These are phyloP conservation scores for Sphyrna mokarran DNA, from an alignment of 2,113 vertebrate genomes.

Conservation along the genomic window DNA sequence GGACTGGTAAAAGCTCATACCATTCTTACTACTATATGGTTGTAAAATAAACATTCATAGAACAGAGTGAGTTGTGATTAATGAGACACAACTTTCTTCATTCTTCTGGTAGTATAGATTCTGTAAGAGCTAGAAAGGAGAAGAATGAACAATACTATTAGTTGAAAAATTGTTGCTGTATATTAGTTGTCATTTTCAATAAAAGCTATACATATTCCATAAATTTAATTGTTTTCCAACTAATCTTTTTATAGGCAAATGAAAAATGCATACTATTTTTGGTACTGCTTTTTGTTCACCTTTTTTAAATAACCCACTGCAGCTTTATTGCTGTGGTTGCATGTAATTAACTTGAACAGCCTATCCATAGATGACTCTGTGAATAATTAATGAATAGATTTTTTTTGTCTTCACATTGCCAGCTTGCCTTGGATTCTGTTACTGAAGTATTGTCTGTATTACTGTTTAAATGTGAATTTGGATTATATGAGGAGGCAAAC, in stretches of 20 bases:
- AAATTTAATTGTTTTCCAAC: neutral
- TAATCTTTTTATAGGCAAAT: neutral
- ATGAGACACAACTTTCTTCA: neutral
- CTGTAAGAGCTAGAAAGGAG: neutral
- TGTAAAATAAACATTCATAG: neutral
- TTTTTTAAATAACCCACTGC: constrained; percentile 27
- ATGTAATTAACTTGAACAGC: constrained; percentile 13
- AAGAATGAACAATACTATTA: neutral
- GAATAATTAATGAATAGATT: constrained; percentile 32
- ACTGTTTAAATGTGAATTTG: neutral
- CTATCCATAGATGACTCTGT: neutral
- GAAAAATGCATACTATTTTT: neutral
- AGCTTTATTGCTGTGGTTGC: constrained; percentile 14
- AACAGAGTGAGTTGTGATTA: neutral
- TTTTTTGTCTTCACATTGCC: neutral
- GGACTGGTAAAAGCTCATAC: neutral
- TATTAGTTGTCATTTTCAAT: constrained; percentile 16
- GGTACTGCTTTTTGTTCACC: neutral
- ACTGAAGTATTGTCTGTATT: neutral
- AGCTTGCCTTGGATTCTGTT: neutral
- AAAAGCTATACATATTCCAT: neutral
- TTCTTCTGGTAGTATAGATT: neutral
- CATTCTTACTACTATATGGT: neutral
- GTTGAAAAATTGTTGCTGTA: neutral
- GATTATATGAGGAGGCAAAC: neutral